Percentiles rank a stretch among this genome's conserved stretches.
These are phyloP conservation scores for Spodoptera litura DNA, from an alignment of 1,140 invertebrate genomes.

Conservation along the genomic window DNA sequence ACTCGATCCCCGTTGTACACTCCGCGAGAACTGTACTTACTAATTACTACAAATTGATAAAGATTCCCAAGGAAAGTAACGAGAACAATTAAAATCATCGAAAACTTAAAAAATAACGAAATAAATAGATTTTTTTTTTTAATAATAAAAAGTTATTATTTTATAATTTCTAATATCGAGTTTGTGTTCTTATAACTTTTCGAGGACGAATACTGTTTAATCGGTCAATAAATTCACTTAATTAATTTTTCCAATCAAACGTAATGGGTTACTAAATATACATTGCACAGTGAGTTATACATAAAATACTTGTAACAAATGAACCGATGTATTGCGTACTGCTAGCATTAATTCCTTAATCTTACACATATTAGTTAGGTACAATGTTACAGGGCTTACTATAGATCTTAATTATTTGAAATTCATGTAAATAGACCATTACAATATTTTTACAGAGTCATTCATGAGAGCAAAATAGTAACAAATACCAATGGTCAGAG, in stretches of 20 bases:
- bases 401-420: constrained; percentile 17
- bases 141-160: constrained; percentile 53
- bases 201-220: constrained; percentile 9
- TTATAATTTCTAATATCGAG: constrained; percentile 48
- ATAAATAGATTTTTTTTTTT: constrained; percentile 75
- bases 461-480: constrained; percentile 17
- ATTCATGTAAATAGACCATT: constrained; percentile 34
- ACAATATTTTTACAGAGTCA: constrained; percentile 31
- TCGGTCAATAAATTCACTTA: constrained; percentile 2
- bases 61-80: constrained; percentile 84
- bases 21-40: constrained; percentile 72
- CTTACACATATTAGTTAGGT: constrained; percentile 35
- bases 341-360: constrained; percentile 35
- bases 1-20: constrained; percentile 68
- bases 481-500: not conserved
- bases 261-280: constrained; percentile 8
- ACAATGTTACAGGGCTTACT: constrained; percentile 31
- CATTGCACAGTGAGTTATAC: constrained; percentile 19
- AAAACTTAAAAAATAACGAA: constrained; percentile 85
- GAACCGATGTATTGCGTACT: constrained; percentile 22
- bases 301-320: constrained; percentile 20
- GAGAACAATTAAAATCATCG: constrained; percentile 84
- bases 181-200: constrained; percentile 52
- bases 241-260: constrained; percentile 16
- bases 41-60: constrained; percentile 81